Conservation (phyloP, 2,797 vertebrate genomes). For the Momotus momota region DNA sequence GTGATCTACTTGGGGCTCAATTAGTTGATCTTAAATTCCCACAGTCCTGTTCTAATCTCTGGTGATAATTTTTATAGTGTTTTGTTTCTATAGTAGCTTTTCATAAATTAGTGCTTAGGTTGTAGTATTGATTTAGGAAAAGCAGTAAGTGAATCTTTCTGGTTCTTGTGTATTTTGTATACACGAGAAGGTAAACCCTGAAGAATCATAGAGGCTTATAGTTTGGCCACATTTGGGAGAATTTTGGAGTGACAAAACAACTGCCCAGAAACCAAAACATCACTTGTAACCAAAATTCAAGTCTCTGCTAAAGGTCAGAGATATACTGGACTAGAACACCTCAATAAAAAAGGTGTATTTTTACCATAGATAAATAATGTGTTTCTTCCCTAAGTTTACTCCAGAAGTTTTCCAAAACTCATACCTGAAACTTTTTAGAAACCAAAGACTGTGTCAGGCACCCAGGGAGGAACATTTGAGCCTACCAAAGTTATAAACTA, state of each 20-base stretch:
- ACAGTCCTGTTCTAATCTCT: conserved; percentile 34
- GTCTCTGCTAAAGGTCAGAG: background rate
- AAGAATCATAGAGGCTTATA: background rate
- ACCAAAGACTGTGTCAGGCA: background rate
- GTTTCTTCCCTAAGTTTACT: background rate
- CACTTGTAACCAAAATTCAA: background rate
- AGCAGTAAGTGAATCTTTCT: background rate
- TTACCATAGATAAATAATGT: background rate
- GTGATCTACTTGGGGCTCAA: conserved; percentile 27
- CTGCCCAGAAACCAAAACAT: background rate
- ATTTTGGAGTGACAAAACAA: background rate
- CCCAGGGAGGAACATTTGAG: background rate
- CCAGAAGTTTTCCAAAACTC: background rate
- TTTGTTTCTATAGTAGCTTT: conserved; percentile 69
- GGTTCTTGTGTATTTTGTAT: conserved; percentile 1
- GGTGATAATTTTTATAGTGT: conserved; percentile 49
- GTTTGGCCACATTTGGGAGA: background rate
- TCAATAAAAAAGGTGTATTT: background rate
- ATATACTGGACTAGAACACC: background rate
- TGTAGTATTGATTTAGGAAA: conserved; percentile 55
- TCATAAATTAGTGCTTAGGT: conserved; percentile 63
- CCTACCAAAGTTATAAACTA: background rate
- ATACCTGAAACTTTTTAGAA: background rate
- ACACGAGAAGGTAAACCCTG: background rate
- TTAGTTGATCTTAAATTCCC: conserved; percentile 44